Conservation (phyloP, 2,113 vertebrate species). For the Centropristis striata region DNA sequence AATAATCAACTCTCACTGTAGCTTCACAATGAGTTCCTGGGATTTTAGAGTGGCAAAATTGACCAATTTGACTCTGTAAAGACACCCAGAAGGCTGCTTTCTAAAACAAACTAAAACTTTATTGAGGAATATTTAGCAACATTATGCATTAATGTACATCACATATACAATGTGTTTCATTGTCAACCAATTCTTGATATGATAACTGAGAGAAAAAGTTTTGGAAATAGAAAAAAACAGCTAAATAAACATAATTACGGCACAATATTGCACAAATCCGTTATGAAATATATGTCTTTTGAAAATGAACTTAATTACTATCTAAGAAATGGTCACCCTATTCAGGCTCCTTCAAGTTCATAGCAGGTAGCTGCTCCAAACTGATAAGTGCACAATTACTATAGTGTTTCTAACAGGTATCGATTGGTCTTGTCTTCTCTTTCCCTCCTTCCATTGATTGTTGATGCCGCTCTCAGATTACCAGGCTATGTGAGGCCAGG, state of each 20-base stretch:
- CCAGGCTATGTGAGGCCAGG: conserved; percentile 65
- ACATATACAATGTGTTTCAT: no score
- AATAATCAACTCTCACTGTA: conserved; percentile 6
- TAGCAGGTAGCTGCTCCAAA: conserved; percentile 49
- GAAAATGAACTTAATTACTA: conserved; percentile 16
- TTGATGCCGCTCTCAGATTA: conserved; percentile 77
- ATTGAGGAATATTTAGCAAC: no score
- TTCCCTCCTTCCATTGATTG: conserved; percentile 74
- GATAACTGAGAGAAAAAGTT: no score
- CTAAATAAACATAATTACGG: no score
- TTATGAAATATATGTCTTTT: background rate
- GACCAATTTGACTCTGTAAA: no score
- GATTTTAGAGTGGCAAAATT: no score
- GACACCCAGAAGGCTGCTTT: no score
- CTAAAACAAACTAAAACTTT: no score
- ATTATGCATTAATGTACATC: no score
- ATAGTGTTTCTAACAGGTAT: conserved; percentile 72
- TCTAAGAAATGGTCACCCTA: conserved; percentile 21
- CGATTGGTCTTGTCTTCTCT: conserved; percentile 76
- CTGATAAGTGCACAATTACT: conserved; percentile 78
- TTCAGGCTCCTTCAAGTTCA: conserved; percentile 59
- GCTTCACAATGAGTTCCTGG: background rate
- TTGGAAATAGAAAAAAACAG: no score
- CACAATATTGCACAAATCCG: background rate
- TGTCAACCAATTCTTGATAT: no score